Evolutionary conservation across 2,113 vertebrate species (phyloP).

Genomic region (Orientallactaga bullata): DNA sequence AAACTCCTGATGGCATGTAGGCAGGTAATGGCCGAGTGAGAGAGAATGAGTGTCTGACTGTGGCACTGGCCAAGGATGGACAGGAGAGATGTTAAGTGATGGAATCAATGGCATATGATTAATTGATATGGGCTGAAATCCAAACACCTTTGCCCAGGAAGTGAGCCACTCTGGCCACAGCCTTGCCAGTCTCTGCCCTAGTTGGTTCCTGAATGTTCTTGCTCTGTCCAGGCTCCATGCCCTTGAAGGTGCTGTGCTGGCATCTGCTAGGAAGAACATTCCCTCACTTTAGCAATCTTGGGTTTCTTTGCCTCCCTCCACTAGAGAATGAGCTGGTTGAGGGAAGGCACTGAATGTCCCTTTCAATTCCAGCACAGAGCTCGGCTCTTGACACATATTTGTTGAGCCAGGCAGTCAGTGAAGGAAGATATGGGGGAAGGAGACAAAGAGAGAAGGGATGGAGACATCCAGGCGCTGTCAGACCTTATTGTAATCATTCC

Average conservation of each 20-base stretch:
- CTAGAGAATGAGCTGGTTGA: neutral
- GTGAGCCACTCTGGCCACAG: neutral
- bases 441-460: neutral
- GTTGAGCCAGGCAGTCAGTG: neutral
- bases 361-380: neutral
- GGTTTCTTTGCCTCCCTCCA: neutral
- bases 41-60: neutral
- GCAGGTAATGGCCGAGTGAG: neutral
- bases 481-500: neutral
- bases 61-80: neutral
- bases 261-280: neutral
- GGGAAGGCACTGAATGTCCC: neutral
- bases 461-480: neutral
- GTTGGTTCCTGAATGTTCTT: neutral
- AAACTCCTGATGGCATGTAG: neutral
- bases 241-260: neutral
- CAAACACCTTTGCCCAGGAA: neutral
- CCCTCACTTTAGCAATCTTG: neutral
- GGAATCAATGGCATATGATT: slow-evolving; percentile 27
- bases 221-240: neutral
- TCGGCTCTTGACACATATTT: rapidly evolving
- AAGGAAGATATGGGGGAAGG: neutral
- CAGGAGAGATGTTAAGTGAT: neutral
- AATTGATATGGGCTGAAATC: neutral
- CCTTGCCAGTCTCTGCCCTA: neutral